Percentiles rank a stretch among this genome's conserved stretches.
Conservation (phyloP, 2,888 invertebrate species). For the Ethmia dodecea region DNA sequence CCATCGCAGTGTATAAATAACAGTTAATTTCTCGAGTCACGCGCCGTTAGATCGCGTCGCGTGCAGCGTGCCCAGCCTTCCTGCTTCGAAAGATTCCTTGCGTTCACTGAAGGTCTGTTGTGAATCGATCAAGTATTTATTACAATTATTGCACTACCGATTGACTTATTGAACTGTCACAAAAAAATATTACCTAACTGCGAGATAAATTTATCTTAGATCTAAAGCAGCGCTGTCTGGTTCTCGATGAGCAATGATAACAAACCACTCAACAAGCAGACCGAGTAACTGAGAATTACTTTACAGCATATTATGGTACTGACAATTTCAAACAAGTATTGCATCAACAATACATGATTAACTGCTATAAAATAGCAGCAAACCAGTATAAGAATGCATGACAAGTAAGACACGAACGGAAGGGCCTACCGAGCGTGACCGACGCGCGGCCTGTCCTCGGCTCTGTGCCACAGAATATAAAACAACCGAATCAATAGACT, state of each 20-base stretch:
- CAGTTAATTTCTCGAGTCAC: constrained; percentile 72
- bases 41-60: constrained; percentile 68
- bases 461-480: constrained; percentile 38
- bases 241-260: too few species aligned
- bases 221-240: too few species aligned
- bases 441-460: constrained; percentile 32
- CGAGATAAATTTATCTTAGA: too few species aligned
- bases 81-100: constrained; percentile 50
- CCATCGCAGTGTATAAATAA: constrained; percentile 55
- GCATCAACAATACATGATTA: too few species aligned
- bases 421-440: constrained; percentile 51
- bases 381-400: constrained; percentile 47
- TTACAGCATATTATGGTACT: too few species aligned
- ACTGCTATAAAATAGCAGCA: neutral
- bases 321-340: too few species aligned
- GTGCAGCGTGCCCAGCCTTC: constrained; percentile 60
- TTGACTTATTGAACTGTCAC: too few species aligned
- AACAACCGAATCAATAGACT: constrained; percentile 31
- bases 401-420: constrained; percentile 47
- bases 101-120: constrained; percentile 24
- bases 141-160: too few species aligned
- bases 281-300: too few species aligned
- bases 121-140: constrained; percentile 8
- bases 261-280: too few species aligned
- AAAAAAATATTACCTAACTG: too few species aligned